phyloP scores from a whole-genome alignment of 2,113 vertebrate genomes.

The Cranoglanis bouderius region DNA sequence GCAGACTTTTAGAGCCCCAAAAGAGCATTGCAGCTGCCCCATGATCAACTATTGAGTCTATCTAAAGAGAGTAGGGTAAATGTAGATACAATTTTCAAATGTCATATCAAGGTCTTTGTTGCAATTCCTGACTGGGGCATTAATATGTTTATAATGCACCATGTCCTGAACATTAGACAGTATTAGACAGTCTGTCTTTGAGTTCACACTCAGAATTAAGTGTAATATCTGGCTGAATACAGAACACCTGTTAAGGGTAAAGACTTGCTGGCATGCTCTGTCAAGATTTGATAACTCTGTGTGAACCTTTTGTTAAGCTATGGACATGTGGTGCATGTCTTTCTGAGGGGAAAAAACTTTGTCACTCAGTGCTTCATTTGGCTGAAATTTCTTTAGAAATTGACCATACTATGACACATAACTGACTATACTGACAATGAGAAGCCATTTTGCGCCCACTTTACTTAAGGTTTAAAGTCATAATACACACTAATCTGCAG shows the following conservation, averaged over 20 bases:
- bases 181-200: conserved; percentile 12
- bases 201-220: conserved; percentile 55
- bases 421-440: conserved; percentile 16
- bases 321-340: conserved; percentile 68
- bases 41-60: neutral
- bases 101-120: neutral
- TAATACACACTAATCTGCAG: neutral
- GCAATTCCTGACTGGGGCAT: neutral
- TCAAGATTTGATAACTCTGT: conserved; percentile 69
- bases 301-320: conserved; percentile 57
- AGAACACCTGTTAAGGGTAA: conserved; percentile 63
- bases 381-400: conserved; percentile 35
- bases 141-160: neutral
- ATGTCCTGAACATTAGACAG: conserved; percentile 5
- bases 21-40: neutral
- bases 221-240: conserved; percentile 54
- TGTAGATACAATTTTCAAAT: neutral
- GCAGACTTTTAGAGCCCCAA: neutral
- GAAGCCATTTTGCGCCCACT: neutral
- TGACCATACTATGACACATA: conserved; percentile 35
- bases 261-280: conserved; percentile 66
- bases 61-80: neutral
- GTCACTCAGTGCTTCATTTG: conserved; percentile 42
- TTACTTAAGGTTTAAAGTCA: conserved; percentile 4
- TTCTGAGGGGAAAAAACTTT: conserved; percentile 60